Evolutionary conservation across 53 echinoderm and acorn worm genomes (phyloP), one percentile per base, ranked within the genome.

Genomic region (Mesocentrotus franciscanus): DNA sequence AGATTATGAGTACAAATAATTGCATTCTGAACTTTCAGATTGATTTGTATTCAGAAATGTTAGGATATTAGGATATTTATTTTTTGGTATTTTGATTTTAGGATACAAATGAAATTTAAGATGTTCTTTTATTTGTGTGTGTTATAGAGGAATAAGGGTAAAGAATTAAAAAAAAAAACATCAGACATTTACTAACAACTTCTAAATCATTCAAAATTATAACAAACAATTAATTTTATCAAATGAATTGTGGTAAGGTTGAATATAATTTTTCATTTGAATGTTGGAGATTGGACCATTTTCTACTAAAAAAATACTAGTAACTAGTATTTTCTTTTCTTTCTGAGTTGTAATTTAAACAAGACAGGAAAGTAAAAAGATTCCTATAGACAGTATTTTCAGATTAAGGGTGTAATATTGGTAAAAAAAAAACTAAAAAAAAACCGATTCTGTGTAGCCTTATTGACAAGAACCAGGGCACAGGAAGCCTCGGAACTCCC

Each of bases 1-100:
- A 94, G 60, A 12, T 32, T 94, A 85, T 94, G 87, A 93, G 66
- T 92, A 92, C 15, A 90, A 26, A 58, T 10, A n/a, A 61, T 35
- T 22, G 0, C 16, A 64, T 61, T 66, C 22, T 66, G 14, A 10
- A 85, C 22, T 90, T 60, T 15, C 9, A 27, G 27, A 60, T 59
- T 90, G 59, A 90, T 90, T 91, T 36, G 91, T 91, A 91, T 91
- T 91, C 91, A 91, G 35, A 36, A 64, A 39, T 91, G 91, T 91
- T 91, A 22, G 34, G 36, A 66, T 91, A 91, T 90, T 90, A 20
- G 34, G 20, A 66, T 90, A 90, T 91, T 91, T 91, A 91, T 91
- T 91, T 91, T 91, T 62, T 5, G 42, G 72, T 39, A 81, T 79
- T 79, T 57, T 87, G n/a, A 22, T 87, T 78, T 32, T 42, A 59